Evolutionary conservation across 2,888 invertebrate species (phyloP).

Genomic region (Oscheius sp.): DNA sequence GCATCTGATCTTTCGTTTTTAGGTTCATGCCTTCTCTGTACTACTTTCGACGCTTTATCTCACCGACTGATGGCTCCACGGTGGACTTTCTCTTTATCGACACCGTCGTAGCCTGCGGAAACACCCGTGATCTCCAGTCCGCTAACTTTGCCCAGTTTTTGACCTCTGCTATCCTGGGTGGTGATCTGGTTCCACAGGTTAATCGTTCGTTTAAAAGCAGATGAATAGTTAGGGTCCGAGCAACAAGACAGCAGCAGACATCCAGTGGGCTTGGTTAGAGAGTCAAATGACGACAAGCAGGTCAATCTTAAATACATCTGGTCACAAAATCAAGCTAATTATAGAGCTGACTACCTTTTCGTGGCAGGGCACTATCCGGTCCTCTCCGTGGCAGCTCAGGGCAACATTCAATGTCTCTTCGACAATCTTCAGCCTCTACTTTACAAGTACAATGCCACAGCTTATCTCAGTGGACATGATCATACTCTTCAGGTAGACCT

Average conservation of each 20-base stretch:
- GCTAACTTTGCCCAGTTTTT: slow-evolving; percentile 54
- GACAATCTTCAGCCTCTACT: slow-evolving; percentile 75
- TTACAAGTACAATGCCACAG: slow-evolving; percentile 75
- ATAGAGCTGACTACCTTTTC: slow-evolving; percentile 74
- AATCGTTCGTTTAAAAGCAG: background rate
- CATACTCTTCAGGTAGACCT: slow-evolving; percentile 75
- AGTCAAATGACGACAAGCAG: slow-evolving; percentile 53
- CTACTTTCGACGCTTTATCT: too few species aligned
- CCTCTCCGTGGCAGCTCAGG: slow-evolving; percentile 76
- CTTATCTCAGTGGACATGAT: slow-evolving; percentile 77
- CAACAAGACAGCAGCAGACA: slow-evolving; percentile 57
- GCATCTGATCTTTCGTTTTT: slow-evolving; percentile 74
- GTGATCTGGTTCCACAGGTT: slow-evolving; percentile 42
- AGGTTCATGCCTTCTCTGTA: slow-evolving; percentile 64
- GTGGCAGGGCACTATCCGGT: slow-evolving; percentile 77
- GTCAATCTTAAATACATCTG: slow-evolving; percentile 57
- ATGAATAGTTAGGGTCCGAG: background rate
- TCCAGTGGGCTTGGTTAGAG: slow-evolving; percentile 75
- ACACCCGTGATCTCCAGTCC: slow-evolving; percentile 47
- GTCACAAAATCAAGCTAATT: background rate
- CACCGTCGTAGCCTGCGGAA: slow-evolving; percentile 76
- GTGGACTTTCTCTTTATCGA: slow-evolving; percentile 76
- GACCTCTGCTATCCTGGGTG: slow-evolving; percentile 54
- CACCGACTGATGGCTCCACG: slow-evolving; percentile 57
- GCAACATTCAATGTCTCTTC: slow-evolving; percentile 75